Conservation (phyloP, 1,140 invertebrate species). For the Euura lappo region DNA sequence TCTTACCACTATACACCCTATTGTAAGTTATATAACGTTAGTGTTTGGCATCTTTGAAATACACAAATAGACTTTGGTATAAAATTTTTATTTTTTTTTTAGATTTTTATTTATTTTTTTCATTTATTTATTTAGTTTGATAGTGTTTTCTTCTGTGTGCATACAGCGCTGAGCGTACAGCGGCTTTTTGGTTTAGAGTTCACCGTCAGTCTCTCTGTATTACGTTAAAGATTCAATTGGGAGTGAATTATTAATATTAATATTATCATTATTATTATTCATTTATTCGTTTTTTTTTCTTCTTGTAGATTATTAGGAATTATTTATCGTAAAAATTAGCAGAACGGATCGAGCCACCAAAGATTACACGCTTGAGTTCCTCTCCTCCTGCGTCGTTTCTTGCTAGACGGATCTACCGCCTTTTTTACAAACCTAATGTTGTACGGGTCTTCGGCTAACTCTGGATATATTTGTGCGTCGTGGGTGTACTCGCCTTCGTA, state of each 20-base stretch:
- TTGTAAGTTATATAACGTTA: slow-evolving; percentile 54
- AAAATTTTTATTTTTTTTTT: slow-evolving; percentile 45
- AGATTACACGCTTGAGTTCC: slow-evolving; percentile 55
- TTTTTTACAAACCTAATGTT: slow-evolving; percentile 91
- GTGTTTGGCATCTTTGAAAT: slow-evolving; percentile 70
- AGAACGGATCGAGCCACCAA: slow-evolving; percentile 62
- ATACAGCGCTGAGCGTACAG: slow-evolving; percentile 8
- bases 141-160: slow-evolving; percentile 32
- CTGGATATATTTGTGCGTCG: slow-evolving; percentile 86
- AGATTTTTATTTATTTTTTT: not conserved
- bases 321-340: slow-evolving; percentile 40
- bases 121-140: not conserved
- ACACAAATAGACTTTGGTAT: slow-evolving; percentile 72
- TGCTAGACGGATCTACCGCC: slow-evolving; percentile 67
- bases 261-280: slow-evolving; percentile 25
- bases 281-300: slow-evolving; percentile 27
- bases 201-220: slow-evolving; percentile 12
- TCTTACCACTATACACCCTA: slow-evolving; percentile 61
- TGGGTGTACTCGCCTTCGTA: slow-evolving; percentile 93
- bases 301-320: slow-evolving; percentile 19
- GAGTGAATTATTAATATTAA: slow-evolving; percentile 50
- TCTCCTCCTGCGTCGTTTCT: slow-evolving; percentile 67
- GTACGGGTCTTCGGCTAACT: slow-evolving; percentile 93
- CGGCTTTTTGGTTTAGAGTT: slow-evolving; percentile 19
- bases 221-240: slow-evolving; percentile 37